Base-by-base conservation (phyloP, 2,113 vertebrate species). In the Ranitomeya variabilis region DNA sequence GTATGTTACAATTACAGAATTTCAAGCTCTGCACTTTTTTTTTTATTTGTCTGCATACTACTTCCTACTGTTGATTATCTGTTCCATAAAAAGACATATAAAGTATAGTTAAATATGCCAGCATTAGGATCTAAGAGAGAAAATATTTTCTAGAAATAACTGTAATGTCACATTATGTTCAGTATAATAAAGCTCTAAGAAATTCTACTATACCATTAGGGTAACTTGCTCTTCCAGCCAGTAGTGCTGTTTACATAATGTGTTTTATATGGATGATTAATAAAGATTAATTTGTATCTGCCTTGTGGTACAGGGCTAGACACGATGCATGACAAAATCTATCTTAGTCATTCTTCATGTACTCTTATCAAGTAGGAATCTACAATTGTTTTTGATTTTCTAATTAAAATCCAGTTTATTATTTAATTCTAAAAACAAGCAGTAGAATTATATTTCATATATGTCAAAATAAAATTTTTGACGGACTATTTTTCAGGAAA, bases 261-360 rank as follows among this genome's bases (percentile, higher is more conserved):
- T 52, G 73, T 51, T 76, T 37, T 76, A 76, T 76, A 52, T 52
- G 73, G 18, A 76, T 76, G 73, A 76, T 76, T 76, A 76, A 76
- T 76, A 52, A 51, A 76, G 8, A 76, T 21, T 52, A 51, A 76
- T 76, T 76, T 52, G 45, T 21, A 76, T 76, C 73, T 76, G 73
- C 73, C 45, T 11, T 21, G 9, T 76, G 37, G 0, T 76, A 52
- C 73, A 52, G 45, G 37, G 15, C 45, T 76, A 19, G 3, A 74
- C 31, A 74, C 19, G 7, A 51, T 74, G 37, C 21, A 52, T 21
- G 18, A 16, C 71, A 51, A 19, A 10, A 76, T 76, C 9, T 52
- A 19, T 52, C 21, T 76, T 10, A 76, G 0, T 52, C 18, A 18
- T 21, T 76, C 18, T 76, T 16, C 26, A 16, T 37, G 31, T 3